A percentile compares a stretch with the other conserved stretches of the same genome.
These are phyloP conservation scores for Heliangelus exortis DNA, from an alignment of 2,797 vertebrate genomes.

Conservation along the genomic window DNA sequence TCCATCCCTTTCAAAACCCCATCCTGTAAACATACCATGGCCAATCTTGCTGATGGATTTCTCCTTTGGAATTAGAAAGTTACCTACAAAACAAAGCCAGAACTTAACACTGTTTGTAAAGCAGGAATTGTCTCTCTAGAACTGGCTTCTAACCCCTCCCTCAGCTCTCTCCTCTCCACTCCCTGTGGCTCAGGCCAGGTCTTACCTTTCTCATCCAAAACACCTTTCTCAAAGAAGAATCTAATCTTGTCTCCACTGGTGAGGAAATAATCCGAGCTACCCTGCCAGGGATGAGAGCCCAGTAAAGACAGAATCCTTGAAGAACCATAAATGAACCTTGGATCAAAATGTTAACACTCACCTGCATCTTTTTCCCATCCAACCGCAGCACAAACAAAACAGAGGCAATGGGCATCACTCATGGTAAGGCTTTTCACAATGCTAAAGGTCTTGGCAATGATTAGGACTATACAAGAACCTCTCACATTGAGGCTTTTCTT, in stretches of 20 bases:
- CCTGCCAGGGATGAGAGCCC: slow-evolving; percentile 75
- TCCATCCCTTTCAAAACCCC: background rate
- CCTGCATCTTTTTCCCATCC: slow-evolving; percentile 62
- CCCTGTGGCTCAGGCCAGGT: background rate
- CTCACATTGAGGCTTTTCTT: background rate
- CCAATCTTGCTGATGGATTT: slow-evolving; percentile 93
- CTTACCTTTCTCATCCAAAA: slow-evolving; percentile 91
- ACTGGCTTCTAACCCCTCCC: background rate
- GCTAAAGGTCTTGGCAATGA: background rate
- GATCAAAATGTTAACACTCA: background rate
- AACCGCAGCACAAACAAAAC: slow-evolving; percentile 7
- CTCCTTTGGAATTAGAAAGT: slow-evolving; percentile 87
- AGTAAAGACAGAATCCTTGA: background rate
- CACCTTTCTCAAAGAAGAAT: slow-evolving; percentile 97
- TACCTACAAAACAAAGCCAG: slow-evolving; percentile 77
- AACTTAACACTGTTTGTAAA: background rate
- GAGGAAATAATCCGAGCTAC: slow-evolving; percentile 92
- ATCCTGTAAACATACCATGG: slow-evolving; percentile 83
- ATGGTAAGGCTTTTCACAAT: background rate
- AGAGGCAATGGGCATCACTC: background rate
- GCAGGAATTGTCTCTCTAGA: background rate
- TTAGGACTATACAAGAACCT: background rate
- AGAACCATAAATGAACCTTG: background rate
- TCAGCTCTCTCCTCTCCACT: background rate
- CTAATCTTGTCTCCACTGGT: slow-evolving; percentile 94